Percentiles rank a stretch among this genome's conserved stretches.
phyloP scores from a whole-genome alignment of 2,888 invertebrate species.

The Drosophila borealis region DNA sequence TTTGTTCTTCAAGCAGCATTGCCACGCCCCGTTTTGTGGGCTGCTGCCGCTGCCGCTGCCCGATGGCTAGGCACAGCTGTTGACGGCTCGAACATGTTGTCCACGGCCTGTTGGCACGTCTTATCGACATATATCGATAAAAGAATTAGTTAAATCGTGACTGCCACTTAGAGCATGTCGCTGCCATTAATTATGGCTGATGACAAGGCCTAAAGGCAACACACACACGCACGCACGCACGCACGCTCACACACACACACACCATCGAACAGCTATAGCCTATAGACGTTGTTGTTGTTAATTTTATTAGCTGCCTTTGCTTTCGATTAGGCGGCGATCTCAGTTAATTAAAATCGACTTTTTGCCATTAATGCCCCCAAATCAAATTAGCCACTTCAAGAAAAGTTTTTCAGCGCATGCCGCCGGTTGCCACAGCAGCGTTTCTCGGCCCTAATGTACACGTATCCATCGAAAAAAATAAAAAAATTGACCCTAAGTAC shows the following conservation, averaged over 20 bases:
- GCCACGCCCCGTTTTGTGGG: conserved; percentile 20
- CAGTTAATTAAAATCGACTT: conserved; percentile 80
- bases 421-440: conserved; percentile 45
- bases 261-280: conserved; percentile 7
- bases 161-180: conserved; percentile 80
- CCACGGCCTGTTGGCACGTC: conserved; percentile 62
- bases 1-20: conserved; percentile 21
- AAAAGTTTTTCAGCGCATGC: conserved; percentile 55
- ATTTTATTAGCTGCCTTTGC: conserved; percentile 73
- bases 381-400: conserved; percentile 68
- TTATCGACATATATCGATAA: conserved; percentile 81
- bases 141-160: conserved; percentile 82
- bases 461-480: conserved; percentile 19
- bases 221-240: conserved; percentile 4
- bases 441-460: conserved; percentile 9
- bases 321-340: conserved; percentile 58
- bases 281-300: conserved; percentile 49
- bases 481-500: background rate
- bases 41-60: background rate
- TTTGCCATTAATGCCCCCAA: conserved; percentile 77
- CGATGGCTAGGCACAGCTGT: conserved; percentile 56
- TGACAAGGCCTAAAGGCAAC: conserved; percentile 65
- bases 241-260: conserved; percentile 1
- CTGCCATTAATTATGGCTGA: conserved; percentile 83
- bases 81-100: conserved; percentile 26